Percentiles rank a stretch among this genome's conserved stretches.
These are phyloP conservation scores for Agrilus cyanescens DNA, from an alignment of 2,888 invertebrate species.

Conservation along the genomic window DNA sequence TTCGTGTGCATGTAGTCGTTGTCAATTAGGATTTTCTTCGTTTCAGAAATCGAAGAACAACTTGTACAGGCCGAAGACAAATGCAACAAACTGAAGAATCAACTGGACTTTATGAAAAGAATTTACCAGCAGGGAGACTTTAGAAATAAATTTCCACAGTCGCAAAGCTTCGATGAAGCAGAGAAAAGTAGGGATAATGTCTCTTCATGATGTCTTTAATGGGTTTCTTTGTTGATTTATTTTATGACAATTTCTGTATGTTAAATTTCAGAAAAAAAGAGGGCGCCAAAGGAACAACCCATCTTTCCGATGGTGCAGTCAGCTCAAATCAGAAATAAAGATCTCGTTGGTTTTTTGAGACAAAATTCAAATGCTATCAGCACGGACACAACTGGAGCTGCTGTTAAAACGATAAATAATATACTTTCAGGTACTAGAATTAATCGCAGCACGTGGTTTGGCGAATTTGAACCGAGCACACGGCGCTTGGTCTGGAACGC, in stretches of 20 bases:
- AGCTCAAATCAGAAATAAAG: not conserved
- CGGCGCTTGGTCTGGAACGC: no score
- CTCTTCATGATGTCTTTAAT: no score
- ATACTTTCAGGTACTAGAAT: slow-evolving; percentile 25
- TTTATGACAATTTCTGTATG: no score
- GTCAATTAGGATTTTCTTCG: not conserved
- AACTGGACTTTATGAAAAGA: slow-evolving; percentile 35
- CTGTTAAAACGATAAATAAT: slow-evolving; percentile 30
- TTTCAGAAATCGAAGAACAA: slow-evolving; percentile 34
- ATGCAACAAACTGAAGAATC: slow-evolving; percentile 33
- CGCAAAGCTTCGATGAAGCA: no score
- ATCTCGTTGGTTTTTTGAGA: slow-evolving; percentile 8
- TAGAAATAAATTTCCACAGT: no score
- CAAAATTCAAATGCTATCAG: slow-evolving; percentile 27
- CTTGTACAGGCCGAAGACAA: slow-evolving; percentile 33
- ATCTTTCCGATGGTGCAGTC: not conserved
- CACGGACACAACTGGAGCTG: slow-evolving; percentile 29
- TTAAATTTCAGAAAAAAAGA: no score
- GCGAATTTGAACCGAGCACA: no score
- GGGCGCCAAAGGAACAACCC: no score
- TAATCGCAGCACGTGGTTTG: no score
- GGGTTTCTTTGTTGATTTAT: no score
- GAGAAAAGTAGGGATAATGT: no score
- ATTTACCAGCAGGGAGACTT: slow-evolving; percentile 21
- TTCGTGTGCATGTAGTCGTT: not conserved